Percentiles rank a stretch among this genome's conserved stretches.
Conservation (phyloP, 1,140 invertebrate species). For the Propsilocerus akamusi region DNA sequence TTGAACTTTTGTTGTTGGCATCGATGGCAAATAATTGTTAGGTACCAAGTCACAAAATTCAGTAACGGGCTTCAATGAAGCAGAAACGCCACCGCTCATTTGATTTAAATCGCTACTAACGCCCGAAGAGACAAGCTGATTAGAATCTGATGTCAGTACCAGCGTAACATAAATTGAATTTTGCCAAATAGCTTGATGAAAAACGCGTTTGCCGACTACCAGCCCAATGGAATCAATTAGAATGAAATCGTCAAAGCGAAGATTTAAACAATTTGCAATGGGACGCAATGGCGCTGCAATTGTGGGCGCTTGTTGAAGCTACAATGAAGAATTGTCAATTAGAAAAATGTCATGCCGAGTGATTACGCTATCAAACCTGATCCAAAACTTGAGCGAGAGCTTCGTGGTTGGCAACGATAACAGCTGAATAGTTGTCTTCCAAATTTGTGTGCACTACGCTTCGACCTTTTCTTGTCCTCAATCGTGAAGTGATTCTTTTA, state of each 20-base stretch:
- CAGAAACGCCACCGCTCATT: slow-evolving; percentile 19
- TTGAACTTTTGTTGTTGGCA: slow-evolving; percentile 24
- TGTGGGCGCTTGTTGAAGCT: slow-evolving; percentile 47
- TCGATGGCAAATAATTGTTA: slow-evolving; percentile 31
- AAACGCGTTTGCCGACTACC: slow-evolving; percentile 41
- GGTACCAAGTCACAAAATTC: slow-evolving; percentile 61
- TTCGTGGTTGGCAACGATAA: slow-evolving; percentile 75
- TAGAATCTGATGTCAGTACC: slow-evolving; percentile 41
- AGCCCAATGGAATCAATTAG: slow-evolving; percentile 30
- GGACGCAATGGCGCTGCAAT: slow-evolving; percentile 43
- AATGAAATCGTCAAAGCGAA: slow-evolving; percentile 47
- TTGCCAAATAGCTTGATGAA: slow-evolving; percentile 50
- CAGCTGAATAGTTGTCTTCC: slow-evolving; percentile 73
- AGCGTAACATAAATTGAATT: slow-evolving; percentile 41
- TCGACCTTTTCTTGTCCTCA: slow-evolving; percentile 52
- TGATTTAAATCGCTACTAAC: slow-evolving; percentile 24
- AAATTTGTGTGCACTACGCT: slow-evolving; percentile 63
- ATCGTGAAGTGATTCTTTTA: slow-evolving; percentile 29
- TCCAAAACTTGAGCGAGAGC: slow-evolving; percentile 66
- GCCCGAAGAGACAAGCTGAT: slow-evolving; percentile 29
- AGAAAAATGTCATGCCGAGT: too few species aligned
- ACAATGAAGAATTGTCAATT: too few species aligned
- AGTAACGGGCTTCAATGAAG: slow-evolving; percentile 43
- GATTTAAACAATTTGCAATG: slow-evolving; percentile 47
- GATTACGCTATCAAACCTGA: slow-evolving; percentile 33